Evolutionary conservation across 2,797 vertebrate species (phyloP).

Genomic region (Myoxocephalus aenaeus): DNA sequence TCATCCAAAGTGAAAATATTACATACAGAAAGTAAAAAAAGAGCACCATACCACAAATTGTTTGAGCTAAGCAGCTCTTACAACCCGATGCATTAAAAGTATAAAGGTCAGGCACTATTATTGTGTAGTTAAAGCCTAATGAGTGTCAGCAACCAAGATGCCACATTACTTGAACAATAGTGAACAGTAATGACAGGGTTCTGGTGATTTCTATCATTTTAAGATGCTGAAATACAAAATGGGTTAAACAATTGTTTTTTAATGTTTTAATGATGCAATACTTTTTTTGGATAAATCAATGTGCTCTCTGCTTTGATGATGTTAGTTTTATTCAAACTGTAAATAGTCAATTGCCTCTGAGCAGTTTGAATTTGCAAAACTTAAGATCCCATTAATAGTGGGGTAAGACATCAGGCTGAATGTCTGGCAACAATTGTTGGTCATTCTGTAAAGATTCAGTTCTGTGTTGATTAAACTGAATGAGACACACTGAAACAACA

Average conservation of each 20-base stretch:
- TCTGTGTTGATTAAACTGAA: constrained; percentile 56
- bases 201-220: constrained; percentile 52
- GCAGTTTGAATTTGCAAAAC: too few relatives aligned
- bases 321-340: too few relatives aligned
- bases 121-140: background rate
- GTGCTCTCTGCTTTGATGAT: too few relatives aligned
- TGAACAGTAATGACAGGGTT: constrained; percentile 41
- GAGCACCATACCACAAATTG: background rate
- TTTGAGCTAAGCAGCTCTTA: background rate
- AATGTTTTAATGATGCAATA: too few relatives aligned
- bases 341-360: too few relatives aligned
- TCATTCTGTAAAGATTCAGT: too few relatives aligned
- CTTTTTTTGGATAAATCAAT: too few relatives aligned
- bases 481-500: constrained; percentile 67
- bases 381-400: too few relatives aligned
- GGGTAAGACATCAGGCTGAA: too few relatives aligned
- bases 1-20: background rate
- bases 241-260: too few relatives aligned
- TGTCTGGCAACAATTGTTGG: too few relatives aligned
- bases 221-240: too few relatives aligned
- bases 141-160: background rate
- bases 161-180: background rate
- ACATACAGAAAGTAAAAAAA: background rate
- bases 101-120: background rate
- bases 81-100: background rate